Evolutionary conservation across 2,797 vertebrate genomes (phyloP), one percentile per base, ranked within the genome.

Genomic region (Nannoperca obscura): DNA sequence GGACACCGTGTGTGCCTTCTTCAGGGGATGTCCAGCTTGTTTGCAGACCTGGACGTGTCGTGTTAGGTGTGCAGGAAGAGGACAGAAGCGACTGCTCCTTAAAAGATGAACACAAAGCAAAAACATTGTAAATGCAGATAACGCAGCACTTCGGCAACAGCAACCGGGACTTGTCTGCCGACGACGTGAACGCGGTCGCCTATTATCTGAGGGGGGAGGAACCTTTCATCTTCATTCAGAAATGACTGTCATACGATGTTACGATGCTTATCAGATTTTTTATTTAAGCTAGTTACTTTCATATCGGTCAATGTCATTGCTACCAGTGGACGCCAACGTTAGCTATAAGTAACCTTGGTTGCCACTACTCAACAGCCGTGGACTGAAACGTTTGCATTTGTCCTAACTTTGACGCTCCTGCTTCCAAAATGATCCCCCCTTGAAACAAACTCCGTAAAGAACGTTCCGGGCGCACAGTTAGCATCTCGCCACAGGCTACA

Each of bases 251-350:
- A 24, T 0, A 14, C 0, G 40, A 62, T 4, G 36, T 5, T 14
- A 7, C 30, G n/a, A n/a, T n/a, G n/a, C n/a, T 27, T 27, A 27
- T 27, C 24, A 1, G 36, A 32, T 52, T 38, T 24, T 0, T 22
- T 19, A 27, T 2, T 12, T 27, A 20, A 19, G 34, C 3, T 17
- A 30, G 3, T 66, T 19, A 19, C 19, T 6, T 10, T 36, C 47
- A 24, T 27, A 2, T 14, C 42, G n/a, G 54, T 84, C 88, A 85
- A 82, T 85, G 88, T 87, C 88, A 85, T 5, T 4, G 13, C 57
- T 40, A 7, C 27, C 42, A 2, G 17, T 0, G 46, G 49, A 34
- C 24, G 19, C 19, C 10, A 34, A 20, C 58, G 36, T 9, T 24
- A 34, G 36, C 66, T 17, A 3, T n/a, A 27, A 17, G 38, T 71